phyloP scores from a whole-genome alignment of 2,888 invertebrate genomes.

The Cryptocheilus praepositus region DNA sequence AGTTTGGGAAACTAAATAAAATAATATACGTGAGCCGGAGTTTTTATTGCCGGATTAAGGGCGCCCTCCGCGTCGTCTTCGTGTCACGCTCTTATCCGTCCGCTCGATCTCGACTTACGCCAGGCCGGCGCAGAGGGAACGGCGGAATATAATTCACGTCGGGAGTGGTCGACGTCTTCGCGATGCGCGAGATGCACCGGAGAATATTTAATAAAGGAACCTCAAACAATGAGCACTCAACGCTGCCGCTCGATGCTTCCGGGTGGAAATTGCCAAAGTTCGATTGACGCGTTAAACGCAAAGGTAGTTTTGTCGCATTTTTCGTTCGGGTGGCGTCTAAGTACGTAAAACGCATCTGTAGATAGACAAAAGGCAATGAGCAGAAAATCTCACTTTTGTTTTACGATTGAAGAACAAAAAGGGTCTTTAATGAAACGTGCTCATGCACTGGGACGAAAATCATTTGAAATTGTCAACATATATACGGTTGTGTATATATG shows the following conservation, averaged over 20 bases:
- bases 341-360: no score
- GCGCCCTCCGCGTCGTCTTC: constrained; percentile 58
- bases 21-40: constrained; percentile 73
- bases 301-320: no score
- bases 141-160: constrained; percentile 36
- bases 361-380: no score
- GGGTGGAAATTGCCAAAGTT: background rate
- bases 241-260: constrained; percentile 25
- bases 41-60: constrained; percentile 73
- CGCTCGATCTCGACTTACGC: constrained; percentile 55
- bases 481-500: no score
- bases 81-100: constrained; percentile 64
- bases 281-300: background rate
- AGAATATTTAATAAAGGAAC: constrained; percentile 51
- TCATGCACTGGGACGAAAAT: no score
- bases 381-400: no score
- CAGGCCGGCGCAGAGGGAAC: constrained; percentile 9
- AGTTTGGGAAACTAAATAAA: constrained; percentile 74
- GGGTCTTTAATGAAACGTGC: no score
- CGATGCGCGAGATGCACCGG: constrained; percentile 21
- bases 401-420: no score
- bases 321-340: no score
- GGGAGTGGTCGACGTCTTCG: constrained; percentile 47
- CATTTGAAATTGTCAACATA: no score
- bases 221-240: constrained; percentile 26